Evolutionary conservation across 1,140 invertebrate genomes (phyloP).

Genomic region (Monochamus saltuarius): DNA sequence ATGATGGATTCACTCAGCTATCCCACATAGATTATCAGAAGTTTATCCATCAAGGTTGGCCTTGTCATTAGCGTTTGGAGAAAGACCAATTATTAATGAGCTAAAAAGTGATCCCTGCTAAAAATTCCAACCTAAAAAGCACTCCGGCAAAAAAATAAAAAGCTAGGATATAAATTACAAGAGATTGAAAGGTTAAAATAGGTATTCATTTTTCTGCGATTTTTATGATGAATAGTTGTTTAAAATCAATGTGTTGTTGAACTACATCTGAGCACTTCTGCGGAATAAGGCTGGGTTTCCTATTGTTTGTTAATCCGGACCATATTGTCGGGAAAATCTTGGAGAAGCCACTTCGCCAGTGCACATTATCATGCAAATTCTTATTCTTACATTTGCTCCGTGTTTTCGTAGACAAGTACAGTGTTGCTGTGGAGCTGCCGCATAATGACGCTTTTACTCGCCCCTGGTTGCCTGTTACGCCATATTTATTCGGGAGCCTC

Average conservation of each 20-base stretch:
- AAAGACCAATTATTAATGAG: slow-evolving; percentile 10
- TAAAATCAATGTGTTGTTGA: slow-evolving; percentile 20
- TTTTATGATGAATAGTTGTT: slow-evolving; percentile 19
- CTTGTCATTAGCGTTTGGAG: slow-evolving; percentile 15
- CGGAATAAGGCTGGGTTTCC: slow-evolving; percentile 11
- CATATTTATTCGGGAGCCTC: slow-evolving; percentile 32
- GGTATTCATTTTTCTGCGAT: slow-evolving; percentile 23
- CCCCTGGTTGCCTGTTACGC: slow-evolving; percentile 30
- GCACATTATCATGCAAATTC: slow-evolving; percentile 49
- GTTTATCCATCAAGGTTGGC: too few relatives aligned
- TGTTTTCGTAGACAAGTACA: slow-evolving; percentile 44
- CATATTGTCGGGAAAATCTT: slow-evolving; percentile 20
- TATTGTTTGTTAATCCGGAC: slow-evolving; percentile 20
- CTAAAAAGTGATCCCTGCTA: slow-evolving; percentile 12
- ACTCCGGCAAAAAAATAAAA: slow-evolving; percentile 15
- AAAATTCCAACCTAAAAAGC: slow-evolving; percentile 15
- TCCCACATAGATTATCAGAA: neutral
- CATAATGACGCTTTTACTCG: slow-evolving; percentile 41
- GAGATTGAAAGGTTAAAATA: slow-evolving; percentile 16
- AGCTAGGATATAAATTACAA: slow-evolving; percentile 24
- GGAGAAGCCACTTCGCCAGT: slow-evolving; percentile 39
- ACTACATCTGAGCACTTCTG: slow-evolving; percentile 13
- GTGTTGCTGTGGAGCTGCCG: slow-evolving; percentile 35
- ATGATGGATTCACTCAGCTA: neutral
- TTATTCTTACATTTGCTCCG: slow-evolving; percentile 47